Conservation (phyloP, 2,888 invertebrate genomes). For the Cheilosia scutellata region DNA sequence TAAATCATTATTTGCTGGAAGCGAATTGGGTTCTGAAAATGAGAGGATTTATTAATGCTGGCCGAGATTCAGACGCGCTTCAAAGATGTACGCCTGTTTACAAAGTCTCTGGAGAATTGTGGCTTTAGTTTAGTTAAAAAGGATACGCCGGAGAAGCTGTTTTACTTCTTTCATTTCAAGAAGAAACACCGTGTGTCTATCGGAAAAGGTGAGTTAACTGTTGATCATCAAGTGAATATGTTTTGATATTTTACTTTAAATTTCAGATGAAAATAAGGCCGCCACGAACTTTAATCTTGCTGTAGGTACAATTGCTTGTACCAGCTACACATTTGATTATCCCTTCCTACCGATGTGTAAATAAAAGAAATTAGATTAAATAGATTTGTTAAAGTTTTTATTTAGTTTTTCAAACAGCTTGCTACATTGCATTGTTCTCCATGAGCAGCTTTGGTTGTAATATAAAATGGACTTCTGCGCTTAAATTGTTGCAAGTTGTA, state of each 20-base stretch:
- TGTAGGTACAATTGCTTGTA: too few species aligned
- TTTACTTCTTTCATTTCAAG: constrained; percentile 93
- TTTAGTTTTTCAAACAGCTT: too few species aligned
- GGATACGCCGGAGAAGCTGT: constrained; percentile 88
- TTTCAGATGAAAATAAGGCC: neutral
- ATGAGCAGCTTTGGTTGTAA: too few species aligned
- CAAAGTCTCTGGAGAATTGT: constrained; percentile 88
- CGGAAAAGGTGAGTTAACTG: constrained; percentile 88
- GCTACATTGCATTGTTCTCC: too few species aligned
- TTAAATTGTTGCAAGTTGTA: too few species aligned
- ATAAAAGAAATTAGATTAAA: too few species aligned
- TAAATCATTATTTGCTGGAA: constrained; percentile 93
- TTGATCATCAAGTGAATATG: neutral
- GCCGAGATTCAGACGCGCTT: constrained; percentile 98
- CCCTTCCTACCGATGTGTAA: too few species aligned
- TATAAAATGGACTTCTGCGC: too few species aligned
- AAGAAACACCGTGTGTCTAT: constrained; percentile 94
- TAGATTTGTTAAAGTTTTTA: too few species aligned
- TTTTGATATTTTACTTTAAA: neutral
- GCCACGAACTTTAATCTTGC: neutral
- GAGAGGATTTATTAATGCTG: constrained; percentile 93
- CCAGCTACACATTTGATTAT: too few species aligned
- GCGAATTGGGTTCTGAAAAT: constrained; percentile 94
- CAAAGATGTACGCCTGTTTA: constrained; percentile 90
- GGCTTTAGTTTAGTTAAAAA: constrained; percentile 91